phyloP scores from a whole-genome alignment of 2,888 invertebrate species.

The Azorinus chamasolen region DNA sequence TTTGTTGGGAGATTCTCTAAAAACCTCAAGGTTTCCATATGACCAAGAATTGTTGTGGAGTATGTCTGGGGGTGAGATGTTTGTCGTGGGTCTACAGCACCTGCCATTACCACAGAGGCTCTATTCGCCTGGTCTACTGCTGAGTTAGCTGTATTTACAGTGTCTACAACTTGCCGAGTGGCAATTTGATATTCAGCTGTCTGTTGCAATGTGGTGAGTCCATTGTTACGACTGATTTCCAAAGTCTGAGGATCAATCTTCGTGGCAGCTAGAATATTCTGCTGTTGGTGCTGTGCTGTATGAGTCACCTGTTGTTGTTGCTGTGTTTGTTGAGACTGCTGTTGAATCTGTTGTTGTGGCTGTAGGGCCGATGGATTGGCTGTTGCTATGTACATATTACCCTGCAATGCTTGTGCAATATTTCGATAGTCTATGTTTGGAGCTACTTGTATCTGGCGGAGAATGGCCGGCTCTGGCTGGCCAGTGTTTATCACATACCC shows the following conservation, averaged over 20 bases:
- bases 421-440: constrained; percentile 66
- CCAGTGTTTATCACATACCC: constrained; percentile 53
- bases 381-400: constrained; percentile 60
- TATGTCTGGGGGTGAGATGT: constrained; percentile 62
- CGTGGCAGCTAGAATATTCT: constrained; percentile 7
- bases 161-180: constrained; percentile 17
- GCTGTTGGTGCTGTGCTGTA: constrained; percentile 47
- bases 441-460: constrained; percentile 55
- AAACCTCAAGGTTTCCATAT: constrained; percentile 70
- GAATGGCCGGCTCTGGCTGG: constrained; percentile 41
- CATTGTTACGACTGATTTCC: constrained; percentile 32
- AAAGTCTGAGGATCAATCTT: constrained; percentile 40
- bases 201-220: constrained; percentile 39
- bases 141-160: constrained; percentile 12
- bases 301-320: constrained; percentile 54
- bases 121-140: constrained; percentile 44
- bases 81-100: constrained; percentile 55
- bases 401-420: constrained; percentile 59
- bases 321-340: constrained; percentile 46
- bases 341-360: constrained; percentile 49
- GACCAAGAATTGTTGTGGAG: constrained; percentile 63
- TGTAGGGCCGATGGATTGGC: constrained; percentile 46
- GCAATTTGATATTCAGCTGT: constrained; percentile 63
- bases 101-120: constrained; percentile 59
- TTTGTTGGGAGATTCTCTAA: constrained; percentile 71